These are phyloP conservation scores for Anguilla japonica DNA, from an alignment of 2,113 vertebrate genomes.

Conservation along the genomic window DNA sequence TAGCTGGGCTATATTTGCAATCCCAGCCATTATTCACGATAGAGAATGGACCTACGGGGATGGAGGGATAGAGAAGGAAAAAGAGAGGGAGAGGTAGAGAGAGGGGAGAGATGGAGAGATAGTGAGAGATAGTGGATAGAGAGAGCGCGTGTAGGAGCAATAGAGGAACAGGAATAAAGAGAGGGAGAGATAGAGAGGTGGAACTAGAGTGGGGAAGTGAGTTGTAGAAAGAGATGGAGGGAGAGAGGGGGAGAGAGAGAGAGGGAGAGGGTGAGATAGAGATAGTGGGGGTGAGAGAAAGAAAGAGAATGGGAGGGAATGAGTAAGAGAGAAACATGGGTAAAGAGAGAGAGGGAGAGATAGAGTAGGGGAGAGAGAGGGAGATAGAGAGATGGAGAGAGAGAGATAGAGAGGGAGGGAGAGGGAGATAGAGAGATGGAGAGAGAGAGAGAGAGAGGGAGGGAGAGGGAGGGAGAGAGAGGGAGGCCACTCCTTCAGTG, in stretches of 20 bases:
- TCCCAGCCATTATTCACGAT: conserved; percentile 42
- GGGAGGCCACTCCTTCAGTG: conserved; percentile 29
- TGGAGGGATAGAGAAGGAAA: not conserved
- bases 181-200: not conserved
- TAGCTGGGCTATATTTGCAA: conserved; percentile 42
- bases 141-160: not conserved
- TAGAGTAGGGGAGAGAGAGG: too few relatives aligned
- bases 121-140: not conserved
- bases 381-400: not conserved
- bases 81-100: conserved; percentile 7
- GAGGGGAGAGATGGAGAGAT: not conserved
- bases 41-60: conserved; percentile 27
- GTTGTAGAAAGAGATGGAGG: conserved; percentile 9
- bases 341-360: not conserved
- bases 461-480: conserved; percentile 19
- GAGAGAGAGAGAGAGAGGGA: not conserved
- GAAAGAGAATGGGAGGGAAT: not conserved
- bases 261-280: not conserved
- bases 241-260: not conserved
- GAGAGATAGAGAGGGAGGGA: too few relatives aligned
- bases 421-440: conserved; percentile 5
- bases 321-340: conserved; percentile 5
- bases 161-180: not conserved
- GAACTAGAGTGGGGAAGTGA: too few relatives aligned
- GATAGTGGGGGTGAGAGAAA: not conserved